Conservation (phyloP, 2,888 invertebrate genomes). For the Athalia cordata region DNA sequence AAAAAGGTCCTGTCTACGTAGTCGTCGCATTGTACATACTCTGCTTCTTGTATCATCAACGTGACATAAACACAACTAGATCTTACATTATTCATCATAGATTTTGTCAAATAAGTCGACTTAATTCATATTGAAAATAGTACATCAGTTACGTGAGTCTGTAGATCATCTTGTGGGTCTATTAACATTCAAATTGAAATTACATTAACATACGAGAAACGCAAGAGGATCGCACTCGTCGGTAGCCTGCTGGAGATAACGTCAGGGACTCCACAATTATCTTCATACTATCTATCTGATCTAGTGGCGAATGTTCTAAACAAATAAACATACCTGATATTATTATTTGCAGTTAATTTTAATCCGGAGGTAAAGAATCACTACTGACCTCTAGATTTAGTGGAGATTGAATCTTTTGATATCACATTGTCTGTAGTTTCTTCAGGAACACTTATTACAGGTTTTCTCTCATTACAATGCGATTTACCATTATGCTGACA, state of each 20-base stretch:
- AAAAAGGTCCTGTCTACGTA: not conserved
- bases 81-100: too few relatives aligned
- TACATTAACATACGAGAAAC: conserved; percentile 58
- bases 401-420: conserved; percentile 23
- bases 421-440: not conserved
- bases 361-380: not conserved
- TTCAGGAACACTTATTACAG: not conserved
- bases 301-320: conserved; percentile 55
- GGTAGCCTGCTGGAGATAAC: conserved; percentile 73
- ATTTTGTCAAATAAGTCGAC: too few relatives aligned
- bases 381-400: conserved; percentile 17
- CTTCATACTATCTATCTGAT: conserved; percentile 72
- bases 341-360: not conserved
- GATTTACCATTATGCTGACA: conserved; percentile 47
- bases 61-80: too few relatives aligned
- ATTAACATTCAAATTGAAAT: conserved; percentile 35
- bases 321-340: not conserved
- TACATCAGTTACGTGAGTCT: not conserved
- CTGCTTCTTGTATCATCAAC: too few relatives aligned
- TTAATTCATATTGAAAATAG: too few relatives aligned
- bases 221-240: conserved; percentile 68
- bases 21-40: too few relatives aligned
- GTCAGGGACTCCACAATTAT: conserved; percentile 72
- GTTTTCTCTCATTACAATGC: conserved; percentile 1
- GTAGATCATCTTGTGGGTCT: not conserved